phyloP scores from a whole-genome alignment of 2,113 vertebrate genomes.

The Pachycephala philippinensis region DNA sequence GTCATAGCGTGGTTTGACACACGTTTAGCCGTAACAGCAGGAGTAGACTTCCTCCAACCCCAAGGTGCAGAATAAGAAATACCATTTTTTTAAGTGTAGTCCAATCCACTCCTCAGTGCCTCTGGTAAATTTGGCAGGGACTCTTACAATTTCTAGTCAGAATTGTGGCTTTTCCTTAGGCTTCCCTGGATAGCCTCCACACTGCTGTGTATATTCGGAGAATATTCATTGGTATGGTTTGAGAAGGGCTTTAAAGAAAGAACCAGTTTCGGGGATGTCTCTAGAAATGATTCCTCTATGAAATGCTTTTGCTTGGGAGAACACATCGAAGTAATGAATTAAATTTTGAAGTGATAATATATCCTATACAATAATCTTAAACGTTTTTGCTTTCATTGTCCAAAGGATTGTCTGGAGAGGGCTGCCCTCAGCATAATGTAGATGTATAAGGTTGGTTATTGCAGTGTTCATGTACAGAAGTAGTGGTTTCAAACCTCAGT shows the following conservation, averaged over 20 bases:
- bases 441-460: not conserved
- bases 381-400: not conserved
- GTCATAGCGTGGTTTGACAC: not conserved
- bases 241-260: not conserved
- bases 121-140: not conserved
- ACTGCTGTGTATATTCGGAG: not conserved
- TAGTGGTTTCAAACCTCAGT: not conserved
- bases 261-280: fast-evolving
- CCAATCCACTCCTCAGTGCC: not conserved
- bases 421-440: not conserved
- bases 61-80: not conserved
- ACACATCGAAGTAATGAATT: not conserved
- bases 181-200: not conserved
- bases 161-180: not conserved
- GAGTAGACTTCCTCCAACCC: not conserved
- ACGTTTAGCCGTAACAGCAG: not conserved
- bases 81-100: not conserved
- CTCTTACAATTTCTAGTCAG: not conserved
- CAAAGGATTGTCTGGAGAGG: not conserved
- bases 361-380: not conserved
- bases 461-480: not conserved
- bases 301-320: not conserved
- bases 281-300: not conserved
- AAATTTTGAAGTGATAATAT: not conserved
- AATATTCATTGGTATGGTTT: not conserved